A percentile compares a stretch with the other conserved stretches of the same genome.
Conservation (phyloP, 2,888 invertebrate species). For the Nomada ruficornis region DNA sequence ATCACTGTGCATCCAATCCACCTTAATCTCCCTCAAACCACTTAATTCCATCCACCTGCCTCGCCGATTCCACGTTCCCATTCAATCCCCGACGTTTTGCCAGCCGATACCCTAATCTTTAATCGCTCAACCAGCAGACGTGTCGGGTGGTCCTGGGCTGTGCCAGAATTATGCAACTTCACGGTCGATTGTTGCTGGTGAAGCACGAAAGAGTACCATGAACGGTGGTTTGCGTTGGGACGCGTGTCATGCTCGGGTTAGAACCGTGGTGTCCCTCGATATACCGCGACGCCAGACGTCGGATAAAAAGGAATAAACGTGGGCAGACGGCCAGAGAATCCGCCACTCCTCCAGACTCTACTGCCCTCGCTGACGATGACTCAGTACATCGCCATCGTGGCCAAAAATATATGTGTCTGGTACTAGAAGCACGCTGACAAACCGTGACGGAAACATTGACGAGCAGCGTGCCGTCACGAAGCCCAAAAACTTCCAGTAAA, state of each 20-base stretch:
- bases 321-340: constrained; percentile 74
- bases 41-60: constrained; percentile 17
- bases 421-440: constrained; percentile 20
- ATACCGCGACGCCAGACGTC: constrained; percentile 39
- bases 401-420: constrained; percentile 45
- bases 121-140: neutral
- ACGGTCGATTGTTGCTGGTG: constrained; percentile 13
- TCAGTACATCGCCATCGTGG: constrained; percentile 54
- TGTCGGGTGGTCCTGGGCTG: neutral
- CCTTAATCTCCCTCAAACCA: constrained; percentile 10
- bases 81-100: neutral
- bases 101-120: constrained; percentile 1
- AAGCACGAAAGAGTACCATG: neutral
- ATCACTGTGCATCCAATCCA: neutral
- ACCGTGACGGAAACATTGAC: constrained; percentile 27
- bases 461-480: neutral
- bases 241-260: constrained; percentile 28
- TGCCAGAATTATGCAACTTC: constrained; percentile 24
- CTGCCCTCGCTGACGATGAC: constrained; percentile 71
- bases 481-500: constrained; percentile 7
- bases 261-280: constrained; percentile 16
- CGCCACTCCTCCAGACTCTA: constrained; percentile 69
- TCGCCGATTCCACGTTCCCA: constrained; percentile 16
- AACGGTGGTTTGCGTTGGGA: neutral
- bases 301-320: constrained; percentile 62